A percentile compares a stretch with the other conserved stretches of the same genome.
Conservation (phyloP, 2,888 invertebrate genomes). For the Pinctada fucata region DNA sequence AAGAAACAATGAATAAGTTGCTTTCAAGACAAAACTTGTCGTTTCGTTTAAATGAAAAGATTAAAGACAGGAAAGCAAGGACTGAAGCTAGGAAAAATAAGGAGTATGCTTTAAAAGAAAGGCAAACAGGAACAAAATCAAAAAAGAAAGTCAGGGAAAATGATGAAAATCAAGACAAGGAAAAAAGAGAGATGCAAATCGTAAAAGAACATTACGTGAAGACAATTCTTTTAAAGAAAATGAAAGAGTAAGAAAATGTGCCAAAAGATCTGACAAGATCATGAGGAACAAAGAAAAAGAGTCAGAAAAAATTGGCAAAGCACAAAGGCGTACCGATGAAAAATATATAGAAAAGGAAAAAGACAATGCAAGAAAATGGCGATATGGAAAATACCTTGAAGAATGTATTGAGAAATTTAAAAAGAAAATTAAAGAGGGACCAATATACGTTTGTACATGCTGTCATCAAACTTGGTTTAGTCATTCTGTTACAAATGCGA, state of each 20-base stretch:
- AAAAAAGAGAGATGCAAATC: not conserved
- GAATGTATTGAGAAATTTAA: conserved; percentile 20
- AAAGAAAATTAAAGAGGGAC: conserved; percentile 14
- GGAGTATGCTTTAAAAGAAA: not conserved
- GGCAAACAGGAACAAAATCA: not conserved
- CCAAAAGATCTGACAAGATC: not conserved
- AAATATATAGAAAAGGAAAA: conserved; percentile 10
- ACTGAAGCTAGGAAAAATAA: too few relatives aligned
- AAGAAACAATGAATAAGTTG: too few relatives aligned
- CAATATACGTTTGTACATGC: conserved; percentile 27
- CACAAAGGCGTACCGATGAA: not conserved
- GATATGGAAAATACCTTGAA: conserved; percentile 7
- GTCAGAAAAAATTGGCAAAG: not conserved
- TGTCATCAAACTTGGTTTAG: conserved; percentile 37
- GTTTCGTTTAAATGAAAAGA: not conserved
- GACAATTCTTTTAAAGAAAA: not conserved
- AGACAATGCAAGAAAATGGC: not conserved
- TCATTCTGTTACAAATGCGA: conserved; percentile 3
- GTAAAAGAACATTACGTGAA: not conserved
- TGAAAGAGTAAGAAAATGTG: not conserved
- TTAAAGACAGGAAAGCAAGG: not conserved
- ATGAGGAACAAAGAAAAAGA: not conserved
- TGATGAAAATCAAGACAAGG: not conserved
- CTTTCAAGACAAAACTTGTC: not conserved
- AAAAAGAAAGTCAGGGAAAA: not conserved